Percentiles rank a stretch among this genome's conserved stretches.
Conservation (phyloP, 2,888 invertebrate genomes). For the Mythimna albipuncta region DNA sequence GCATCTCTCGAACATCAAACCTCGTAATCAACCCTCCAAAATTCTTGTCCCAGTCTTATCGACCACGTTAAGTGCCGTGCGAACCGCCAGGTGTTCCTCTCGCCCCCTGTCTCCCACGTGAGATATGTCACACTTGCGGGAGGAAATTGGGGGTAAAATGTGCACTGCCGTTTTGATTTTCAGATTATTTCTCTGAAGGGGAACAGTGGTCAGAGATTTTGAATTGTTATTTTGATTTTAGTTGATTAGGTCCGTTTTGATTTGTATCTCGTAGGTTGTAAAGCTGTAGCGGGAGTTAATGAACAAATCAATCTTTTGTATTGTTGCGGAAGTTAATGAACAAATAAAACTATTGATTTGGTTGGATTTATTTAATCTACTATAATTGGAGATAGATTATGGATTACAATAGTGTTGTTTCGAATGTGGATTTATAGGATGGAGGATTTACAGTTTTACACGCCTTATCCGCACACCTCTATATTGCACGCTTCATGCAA, state of each 20-base stretch:
- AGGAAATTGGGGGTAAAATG: constrained; percentile 74
- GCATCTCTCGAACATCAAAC: constrained; percentile 18
- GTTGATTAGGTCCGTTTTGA: constrained; percentile 41
- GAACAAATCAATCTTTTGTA: constrained; percentile 3
- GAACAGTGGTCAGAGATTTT: constrained; percentile 55
- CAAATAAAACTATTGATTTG: constrained; percentile 12
- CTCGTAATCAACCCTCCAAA: constrained; percentile 54
- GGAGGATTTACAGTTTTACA: no score
- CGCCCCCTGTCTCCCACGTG: constrained; percentile 62
- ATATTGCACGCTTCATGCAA: no score
- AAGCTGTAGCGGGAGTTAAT: constrained; percentile 19
- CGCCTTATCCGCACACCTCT: no score
- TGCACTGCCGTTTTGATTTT: constrained; percentile 66
- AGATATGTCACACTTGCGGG: constrained; percentile 68
- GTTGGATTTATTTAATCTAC: background rate
- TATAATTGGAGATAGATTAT: background rate
- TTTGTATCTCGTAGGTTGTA: constrained; percentile 29
- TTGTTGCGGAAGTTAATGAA: constrained; percentile 14
- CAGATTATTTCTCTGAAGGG: constrained; percentile 52
- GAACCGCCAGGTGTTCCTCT: constrained; percentile 70
- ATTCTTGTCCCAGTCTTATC: constrained; percentile 57
- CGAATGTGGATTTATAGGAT: no score
- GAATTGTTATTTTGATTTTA: constrained; percentile 56
- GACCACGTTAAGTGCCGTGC: constrained; percentile 74
- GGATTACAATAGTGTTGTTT: no score